phyloP scores from a whole-genome alignment of 2,113 vertebrate genomes.

The Nanorana parkeri region DNA sequence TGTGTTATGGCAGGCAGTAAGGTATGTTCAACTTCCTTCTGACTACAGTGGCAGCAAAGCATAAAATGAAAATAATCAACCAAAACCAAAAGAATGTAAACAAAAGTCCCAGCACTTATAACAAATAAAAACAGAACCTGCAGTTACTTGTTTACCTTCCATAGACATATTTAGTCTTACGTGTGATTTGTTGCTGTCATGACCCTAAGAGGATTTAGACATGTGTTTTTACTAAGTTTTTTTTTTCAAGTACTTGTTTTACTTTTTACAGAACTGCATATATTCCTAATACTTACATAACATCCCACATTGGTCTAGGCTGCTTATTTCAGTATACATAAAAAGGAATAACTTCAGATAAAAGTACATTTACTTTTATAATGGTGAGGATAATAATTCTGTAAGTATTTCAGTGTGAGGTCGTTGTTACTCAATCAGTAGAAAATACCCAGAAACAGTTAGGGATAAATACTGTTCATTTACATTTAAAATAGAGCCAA shows the following conservation, averaged over 20 bases:
- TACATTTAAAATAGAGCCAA: no score
- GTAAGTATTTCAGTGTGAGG: no score
- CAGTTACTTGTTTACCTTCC: slow-evolving; percentile 39
- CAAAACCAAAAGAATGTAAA: slow-evolving; percentile 46
- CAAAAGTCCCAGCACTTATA: slow-evolving; percentile 26
- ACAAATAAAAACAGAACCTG: slow-evolving; percentile 50
- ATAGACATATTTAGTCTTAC: slow-evolving; percentile 52
- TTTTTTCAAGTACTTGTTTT: slow-evolving; percentile 25
- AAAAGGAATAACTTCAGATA: no score
- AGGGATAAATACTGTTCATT: no score
- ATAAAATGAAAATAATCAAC: slow-evolving; percentile 54
- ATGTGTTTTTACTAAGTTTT: slow-evolving; percentile 22
- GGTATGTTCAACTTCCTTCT: slow-evolving; percentile 38
- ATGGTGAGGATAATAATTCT: no score
- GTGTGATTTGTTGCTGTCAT: slow-evolving; percentile 53
- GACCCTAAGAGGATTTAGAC: slow-evolving; percentile 44
- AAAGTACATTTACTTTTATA: no score
- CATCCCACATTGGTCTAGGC: no score
- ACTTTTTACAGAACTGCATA: background rate
- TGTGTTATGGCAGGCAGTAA: slow-evolving; percentile 17
- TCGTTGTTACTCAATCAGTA: no score
- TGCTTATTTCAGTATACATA: no score
- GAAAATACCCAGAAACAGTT: no score
- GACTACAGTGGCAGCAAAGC: slow-evolving; percentile 50
- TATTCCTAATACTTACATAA: background rate